A percentile compares a stretch with the other conserved stretches of the same genome.
These are phyloP conservation scores for Myripristis murdjan DNA, from an alignment of 2,797 vertebrate species.

Conservation along the genomic window DNA sequence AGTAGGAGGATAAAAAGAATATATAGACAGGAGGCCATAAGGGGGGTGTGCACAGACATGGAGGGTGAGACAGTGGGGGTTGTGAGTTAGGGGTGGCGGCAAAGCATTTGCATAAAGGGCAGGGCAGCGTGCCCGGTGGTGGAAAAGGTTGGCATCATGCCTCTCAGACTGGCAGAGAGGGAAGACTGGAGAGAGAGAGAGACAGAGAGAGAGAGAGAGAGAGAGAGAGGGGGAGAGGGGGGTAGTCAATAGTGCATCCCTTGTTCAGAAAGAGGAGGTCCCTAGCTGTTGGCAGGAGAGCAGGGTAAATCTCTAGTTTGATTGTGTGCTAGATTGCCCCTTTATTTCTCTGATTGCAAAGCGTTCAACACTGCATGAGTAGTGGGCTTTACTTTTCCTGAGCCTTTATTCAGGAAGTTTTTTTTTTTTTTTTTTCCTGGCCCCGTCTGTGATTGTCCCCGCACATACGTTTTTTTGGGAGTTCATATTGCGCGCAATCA, in stretches of 20 bases:
- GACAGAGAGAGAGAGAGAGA: constrained; percentile 26
- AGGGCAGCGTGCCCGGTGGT: constrained; percentile 88
- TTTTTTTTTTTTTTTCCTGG: constrained; percentile 57
- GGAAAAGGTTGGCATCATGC: constrained; percentile 89
- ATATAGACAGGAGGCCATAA: constrained; percentile 54
- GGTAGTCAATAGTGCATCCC: constrained; percentile 87
- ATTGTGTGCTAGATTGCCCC: constrained; percentile 88
- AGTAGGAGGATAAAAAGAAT: constrained; percentile 44
- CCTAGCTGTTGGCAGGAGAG: constrained; percentile 85
- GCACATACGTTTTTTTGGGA: constrained; percentile 65
- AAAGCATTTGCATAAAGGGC: constrained; percentile 90
- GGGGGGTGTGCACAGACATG: constrained; percentile 57
- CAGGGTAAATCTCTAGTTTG: constrained; percentile 86
- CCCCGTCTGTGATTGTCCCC: constrained; percentile 56
- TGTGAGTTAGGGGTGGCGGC: constrained; percentile 83
- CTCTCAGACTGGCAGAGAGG: constrained; percentile 88
- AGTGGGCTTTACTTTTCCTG: constrained; percentile 76
- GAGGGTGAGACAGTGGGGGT: constrained; percentile 80
- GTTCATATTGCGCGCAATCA: constrained; percentile 62
- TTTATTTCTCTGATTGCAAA: constrained; percentile 89
- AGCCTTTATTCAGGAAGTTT: constrained; percentile 58
- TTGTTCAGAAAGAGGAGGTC: constrained; percentile 88
- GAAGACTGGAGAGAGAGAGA: constrained; percentile 76
- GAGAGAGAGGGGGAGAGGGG: constrained; percentile 34
- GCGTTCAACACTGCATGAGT: constrained; percentile 83